Base-by-base conservation (phyloP, 2,888 invertebrate genomes). In the Chesias legatella region DNA sequence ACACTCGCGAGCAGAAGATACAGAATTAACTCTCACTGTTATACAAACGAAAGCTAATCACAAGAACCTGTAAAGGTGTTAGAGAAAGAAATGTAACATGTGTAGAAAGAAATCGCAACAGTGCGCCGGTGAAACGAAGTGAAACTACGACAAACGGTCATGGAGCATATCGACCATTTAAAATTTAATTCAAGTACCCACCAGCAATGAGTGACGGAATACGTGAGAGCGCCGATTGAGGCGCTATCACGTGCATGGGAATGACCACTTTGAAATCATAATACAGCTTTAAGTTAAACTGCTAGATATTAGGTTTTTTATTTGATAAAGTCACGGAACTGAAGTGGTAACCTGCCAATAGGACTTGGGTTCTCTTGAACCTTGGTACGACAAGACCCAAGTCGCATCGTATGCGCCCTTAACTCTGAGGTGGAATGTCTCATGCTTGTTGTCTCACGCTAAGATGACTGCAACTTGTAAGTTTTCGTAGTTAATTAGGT, bases 91-190 rank as follows among this genome's bases (percentile, higher is more conserved):
- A 72, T 68, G 63, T 61, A 58, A 56, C 62, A 58, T 66, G 66
- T 58, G 65, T 77, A 77, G 79, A 79, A 78, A 77, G 79, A 79
- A 78, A 79, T 77, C 76, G 75, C 66, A 60, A 52, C 56, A 61
- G 54, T 57, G 67, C 71, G 67, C 64, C 59, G 67, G 79, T 73
- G 77, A 77, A 81, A 74, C 81, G 69, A 60, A 76, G 78, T 81
- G 81, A 76, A 79, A 80, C 79, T 71, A 73, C 62, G 61, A 73
- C 66, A 76, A 73, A 73, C 79, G 77, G 65, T 51, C 79, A 78
- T 62, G 48, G 64, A 79, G 69, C 84, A 81, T 80, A 69, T 75
- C 85, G 81, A 79, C 79, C 77, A 72, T 80, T 82, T n/a, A n/a
- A n/a, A 79, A 83, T 82, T 77, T 75, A 73, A 67, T 69, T 73